Base-by-base conservation (phyloP, 2,113 vertebrate genomes). In the Calypte anna region DNA sequence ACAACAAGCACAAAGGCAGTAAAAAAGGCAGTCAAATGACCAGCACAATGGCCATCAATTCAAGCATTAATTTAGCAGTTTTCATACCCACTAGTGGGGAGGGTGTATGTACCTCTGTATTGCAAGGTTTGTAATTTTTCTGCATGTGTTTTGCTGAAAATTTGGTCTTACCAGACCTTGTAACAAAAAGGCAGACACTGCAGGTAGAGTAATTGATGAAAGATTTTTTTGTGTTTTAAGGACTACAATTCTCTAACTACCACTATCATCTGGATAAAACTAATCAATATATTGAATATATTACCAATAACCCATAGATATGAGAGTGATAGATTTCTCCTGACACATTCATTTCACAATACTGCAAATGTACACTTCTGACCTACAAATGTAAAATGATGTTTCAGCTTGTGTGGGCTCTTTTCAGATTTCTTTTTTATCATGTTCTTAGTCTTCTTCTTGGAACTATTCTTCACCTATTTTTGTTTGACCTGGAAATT, bases 1-100 rank as follows among this genome's bases (percentile, higher is more conserved):
- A 46, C 48, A 12, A 3, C 9, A 6, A 44, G 81, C 81, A 94
- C 91, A 92, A 63, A 91, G 63, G 81, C 81, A 93, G 67, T 38
- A 21, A 48, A 61, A 90, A 87, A 38, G 43, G 44, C 38, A 62
- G 44, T 21, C 79, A 9, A 63, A 36, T 94, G 93, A 50, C 94
- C 94, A 28, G 9, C 27, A 36, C 33, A 28, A 54, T 31, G 57
- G 16, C 61, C 91, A 27, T 1, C 13, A 73, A 27, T 23, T 19
- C 31, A 20, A 48, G 44, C 23, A 9, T 55, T 36, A 28, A 83
- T 75, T 75, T 84, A 50, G 44, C 79, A 19, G 0, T 28, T 74
- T 44, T 33, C 76, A 33, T 44, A 22, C 11, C n/a, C 20, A 3
- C 53, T 9, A 5, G 18, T 1, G 1, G 7, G 12, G 9, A 40